Conservation (phyloP, 2,797 vertebrate species). For the Glyptemys insculpta region DNA sequence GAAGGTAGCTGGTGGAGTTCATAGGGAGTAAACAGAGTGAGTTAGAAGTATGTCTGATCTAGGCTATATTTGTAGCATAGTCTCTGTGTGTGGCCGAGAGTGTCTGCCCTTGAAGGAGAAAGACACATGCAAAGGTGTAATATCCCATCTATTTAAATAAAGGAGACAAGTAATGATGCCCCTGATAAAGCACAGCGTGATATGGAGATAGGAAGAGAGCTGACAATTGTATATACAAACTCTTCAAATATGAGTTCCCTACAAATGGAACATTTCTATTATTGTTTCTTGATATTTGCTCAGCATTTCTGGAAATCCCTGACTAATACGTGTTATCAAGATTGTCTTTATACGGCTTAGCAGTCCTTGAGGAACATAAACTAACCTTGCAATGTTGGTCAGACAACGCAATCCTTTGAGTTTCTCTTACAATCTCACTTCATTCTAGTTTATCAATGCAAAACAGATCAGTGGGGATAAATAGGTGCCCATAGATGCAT, state of each 20-base stretch:
- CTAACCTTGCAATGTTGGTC: not conserved
- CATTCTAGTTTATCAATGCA: not conserved
- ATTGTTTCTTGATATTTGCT: not conserved
- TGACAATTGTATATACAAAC: not conserved
- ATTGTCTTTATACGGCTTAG: not conserved
- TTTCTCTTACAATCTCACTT: not conserved
- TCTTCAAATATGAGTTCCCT: not conserved
- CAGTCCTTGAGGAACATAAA: not conserved
- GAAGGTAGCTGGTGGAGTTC: not conserved
- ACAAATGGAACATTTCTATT: not conserved
- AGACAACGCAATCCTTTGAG: not conserved
- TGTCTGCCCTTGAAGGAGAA: not conserved
- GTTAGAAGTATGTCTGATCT: not conserved
- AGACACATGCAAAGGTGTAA: too few relatives aligned
- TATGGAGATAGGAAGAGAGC: not conserved
- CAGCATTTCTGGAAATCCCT: not conserved
- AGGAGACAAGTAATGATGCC: not conserved
- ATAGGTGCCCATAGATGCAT: not conserved
- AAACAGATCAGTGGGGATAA: not conserved
- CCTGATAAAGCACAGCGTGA: not conserved
- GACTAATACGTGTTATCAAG: not conserved
- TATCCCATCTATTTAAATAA: too few relatives aligned
- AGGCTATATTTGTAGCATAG: not conserved
- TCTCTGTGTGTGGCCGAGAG: not conserved
- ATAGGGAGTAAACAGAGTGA: not conserved